Evolutionary conservation across 2,888 invertebrate genomes (phyloP).

Genomic region (Agrochola lota): DNA sequence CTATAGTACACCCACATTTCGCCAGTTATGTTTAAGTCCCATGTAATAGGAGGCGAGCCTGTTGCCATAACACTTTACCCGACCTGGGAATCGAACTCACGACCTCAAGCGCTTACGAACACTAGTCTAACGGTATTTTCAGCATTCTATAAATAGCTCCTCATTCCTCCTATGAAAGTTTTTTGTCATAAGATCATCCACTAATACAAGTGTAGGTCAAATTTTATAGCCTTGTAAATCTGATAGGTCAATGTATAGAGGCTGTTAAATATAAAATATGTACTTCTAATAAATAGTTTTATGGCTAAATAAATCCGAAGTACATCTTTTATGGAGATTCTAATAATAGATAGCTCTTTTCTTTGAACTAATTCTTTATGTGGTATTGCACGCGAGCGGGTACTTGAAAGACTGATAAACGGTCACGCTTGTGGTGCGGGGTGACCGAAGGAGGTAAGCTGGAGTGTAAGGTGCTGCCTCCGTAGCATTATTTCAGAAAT

Average conservation of each 20-base stretch:
- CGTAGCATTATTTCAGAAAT: no score
- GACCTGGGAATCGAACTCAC: no score
- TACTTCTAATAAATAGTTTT: slow-evolving; percentile 51
- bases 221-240: slow-evolving; percentile 40
- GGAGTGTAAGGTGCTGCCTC: not conserved
- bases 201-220: slow-evolving; percentile 26
- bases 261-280: slow-evolving; percentile 35
- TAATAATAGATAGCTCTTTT: slow-evolving; percentile 27
- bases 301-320: slow-evolving; percentile 37
- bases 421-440: not conserved
- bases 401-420: not conserved
- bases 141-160: not conserved
- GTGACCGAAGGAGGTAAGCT: not conserved
- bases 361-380: slow-evolving; percentile 10
- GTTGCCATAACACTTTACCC: no score
- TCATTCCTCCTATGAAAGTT: not conserved
- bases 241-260: slow-evolving; percentile 42
- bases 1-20: no score
- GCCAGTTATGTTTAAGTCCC: no score
- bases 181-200: not conserved
- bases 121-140: not conserved
- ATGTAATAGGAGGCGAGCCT: no score
- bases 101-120: no score
- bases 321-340: slow-evolving; percentile 44
- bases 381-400: not conserved